Evolutionary conservation across 2,113 vertebrate genomes (phyloP).

Genomic region (Grantiella picta): DNA sequence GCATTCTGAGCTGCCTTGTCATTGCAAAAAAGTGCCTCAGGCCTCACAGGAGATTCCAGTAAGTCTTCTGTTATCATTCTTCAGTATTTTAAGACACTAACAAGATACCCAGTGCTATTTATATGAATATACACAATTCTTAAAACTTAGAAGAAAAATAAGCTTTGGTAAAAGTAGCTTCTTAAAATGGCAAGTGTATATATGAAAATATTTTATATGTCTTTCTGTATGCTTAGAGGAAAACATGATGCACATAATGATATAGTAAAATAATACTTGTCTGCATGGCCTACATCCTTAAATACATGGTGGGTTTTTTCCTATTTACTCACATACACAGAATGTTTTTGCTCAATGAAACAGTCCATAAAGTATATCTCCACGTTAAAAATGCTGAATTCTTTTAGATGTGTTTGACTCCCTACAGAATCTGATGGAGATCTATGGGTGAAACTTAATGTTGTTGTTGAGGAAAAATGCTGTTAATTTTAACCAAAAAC

Average conservation of each 20-base stretch:
- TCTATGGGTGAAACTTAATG: background rate
- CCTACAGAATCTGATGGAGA: background rate
- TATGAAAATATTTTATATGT: background rate
- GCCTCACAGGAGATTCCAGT: background rate
- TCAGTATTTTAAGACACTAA: background rate
- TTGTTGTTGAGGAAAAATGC: background rate
- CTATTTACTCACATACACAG: background rate
- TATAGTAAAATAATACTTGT: background rate
- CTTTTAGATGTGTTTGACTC: background rate
- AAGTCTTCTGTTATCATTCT: background rate
- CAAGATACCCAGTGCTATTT: background rate
- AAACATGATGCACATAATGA: background rate
- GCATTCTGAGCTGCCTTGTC: background rate
- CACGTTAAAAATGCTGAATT: background rate
- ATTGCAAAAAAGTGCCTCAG: background rate
- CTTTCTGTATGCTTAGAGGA: background rate
- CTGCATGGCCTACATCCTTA: background rate
- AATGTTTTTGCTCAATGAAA: background rate
- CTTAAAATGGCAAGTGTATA: background rate
- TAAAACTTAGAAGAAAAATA: background rate
- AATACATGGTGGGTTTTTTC: background rate
- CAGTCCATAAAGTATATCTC: background rate
- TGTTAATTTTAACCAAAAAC: background rate
- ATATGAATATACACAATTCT: background rate
- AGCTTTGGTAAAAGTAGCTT: background rate